These are phyloP conservation scores for Gnatocerus cornutus DNA, from an alignment of 2,888 invertebrate genomes.

Conservation along the genomic window DNA sequence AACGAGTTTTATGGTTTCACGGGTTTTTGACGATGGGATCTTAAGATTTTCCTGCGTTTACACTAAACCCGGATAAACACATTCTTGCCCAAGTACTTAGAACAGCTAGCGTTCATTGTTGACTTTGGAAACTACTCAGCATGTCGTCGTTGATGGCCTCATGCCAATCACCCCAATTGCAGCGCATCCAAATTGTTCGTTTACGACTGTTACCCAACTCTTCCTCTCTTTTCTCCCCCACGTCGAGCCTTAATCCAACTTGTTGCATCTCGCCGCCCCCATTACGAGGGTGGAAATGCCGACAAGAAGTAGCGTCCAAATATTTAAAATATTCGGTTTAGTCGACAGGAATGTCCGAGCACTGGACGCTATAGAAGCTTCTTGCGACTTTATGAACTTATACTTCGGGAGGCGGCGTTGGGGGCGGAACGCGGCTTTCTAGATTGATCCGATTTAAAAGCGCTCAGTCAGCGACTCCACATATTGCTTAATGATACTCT, in stretches of 20 bases:
- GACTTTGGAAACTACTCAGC: too few species aligned
- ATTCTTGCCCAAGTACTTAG: too few species aligned
- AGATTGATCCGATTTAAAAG: constrained; percentile 29
- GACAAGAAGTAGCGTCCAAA: constrained; percentile 15
- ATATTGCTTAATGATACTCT: constrained; percentile 18
- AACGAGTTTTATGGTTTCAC: too few species aligned
- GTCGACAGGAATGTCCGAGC: constrained; percentile 24
- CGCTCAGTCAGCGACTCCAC: constrained; percentile 17
- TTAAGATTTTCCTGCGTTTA: not conserved
- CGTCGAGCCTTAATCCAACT: constrained; percentile 29
- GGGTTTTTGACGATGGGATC: too few species aligned
- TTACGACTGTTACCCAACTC: not conserved
- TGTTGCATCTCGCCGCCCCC: constrained; percentile 33
- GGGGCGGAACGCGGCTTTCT: constrained; percentile 4
- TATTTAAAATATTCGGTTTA: constrained; percentile 39
- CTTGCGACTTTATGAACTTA: constrained; percentile 23
- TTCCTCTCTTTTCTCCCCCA: constrained; percentile 2
- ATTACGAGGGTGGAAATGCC: constrained; percentile 12
- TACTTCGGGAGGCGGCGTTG: not conserved
- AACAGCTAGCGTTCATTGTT: too few species aligned
- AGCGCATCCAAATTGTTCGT: not conserved
- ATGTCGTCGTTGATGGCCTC: too few species aligned
- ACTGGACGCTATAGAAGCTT: not conserved
- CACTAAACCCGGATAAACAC: too few species aligned
- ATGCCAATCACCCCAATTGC: too few species aligned